Percentiles rank a stretch among this genome's conserved stretches.
phyloP scores from a whole-genome alignment of 2,888 invertebrate genomes.

The Drosophila parthenogenetica region DNA sequence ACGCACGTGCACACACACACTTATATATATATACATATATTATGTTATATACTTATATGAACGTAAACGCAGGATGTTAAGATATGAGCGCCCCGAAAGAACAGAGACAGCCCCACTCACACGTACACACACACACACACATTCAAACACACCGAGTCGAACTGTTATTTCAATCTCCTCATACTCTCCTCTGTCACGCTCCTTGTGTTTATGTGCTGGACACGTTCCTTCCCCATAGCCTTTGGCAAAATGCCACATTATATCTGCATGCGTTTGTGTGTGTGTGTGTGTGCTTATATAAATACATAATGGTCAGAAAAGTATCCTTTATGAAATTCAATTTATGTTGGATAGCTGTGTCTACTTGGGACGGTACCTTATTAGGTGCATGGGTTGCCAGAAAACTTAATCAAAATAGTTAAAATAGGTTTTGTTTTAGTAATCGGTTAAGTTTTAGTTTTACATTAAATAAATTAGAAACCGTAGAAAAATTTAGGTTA shows the following conservation, averaged over 20 bases:
- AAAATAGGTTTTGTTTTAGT: no score
- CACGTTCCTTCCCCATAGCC: constrained; percentile 13
- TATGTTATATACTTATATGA: constrained; percentile 43
- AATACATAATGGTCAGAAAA: constrained; percentile 66
- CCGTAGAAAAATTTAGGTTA: no score
- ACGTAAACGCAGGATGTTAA: constrained; percentile 60
- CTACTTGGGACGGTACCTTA: constrained; percentile 29
- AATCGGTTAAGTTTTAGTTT: no score
- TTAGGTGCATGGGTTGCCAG: constrained; percentile 23
- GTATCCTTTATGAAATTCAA: constrained; percentile 75
- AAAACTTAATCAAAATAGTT: neutral
- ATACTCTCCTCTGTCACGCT: neutral
- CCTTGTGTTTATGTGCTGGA: constrained; percentile 16
- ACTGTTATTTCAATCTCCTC: constrained; percentile 19
- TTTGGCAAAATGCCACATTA: constrained; percentile 45
- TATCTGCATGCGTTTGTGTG: constrained; percentile 20
- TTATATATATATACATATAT: constrained; percentile 18
- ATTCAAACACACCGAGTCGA: neutral
- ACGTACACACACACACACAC: neutral
- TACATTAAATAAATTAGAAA: no score
- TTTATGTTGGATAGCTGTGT: constrained; percentile 60
- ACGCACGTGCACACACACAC: constrained; percentile 44
- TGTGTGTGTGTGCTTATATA: constrained; percentile 24
- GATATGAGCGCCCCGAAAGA: constrained; percentile 63
- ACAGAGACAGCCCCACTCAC: constrained; percentile 10